A percentile compares a stretch with the other conserved stretches of the same genome.
Conservation (phyloP, 2,797 vertebrate species). For the Sebastes diploproa region DNA sequence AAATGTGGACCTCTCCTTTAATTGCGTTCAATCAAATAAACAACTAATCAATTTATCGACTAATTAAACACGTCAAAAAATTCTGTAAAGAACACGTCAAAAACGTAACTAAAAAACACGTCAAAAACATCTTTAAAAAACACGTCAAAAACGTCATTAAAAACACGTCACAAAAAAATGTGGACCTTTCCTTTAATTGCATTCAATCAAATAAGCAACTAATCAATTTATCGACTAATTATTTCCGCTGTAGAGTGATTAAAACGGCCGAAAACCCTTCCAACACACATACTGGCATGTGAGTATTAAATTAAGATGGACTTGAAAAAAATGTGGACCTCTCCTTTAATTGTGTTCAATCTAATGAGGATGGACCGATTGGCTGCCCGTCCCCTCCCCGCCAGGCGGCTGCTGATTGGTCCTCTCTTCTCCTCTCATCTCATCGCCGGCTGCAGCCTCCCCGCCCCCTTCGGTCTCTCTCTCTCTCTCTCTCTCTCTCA, state of each 20-base stretch:
- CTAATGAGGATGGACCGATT: constrained; percentile 25
- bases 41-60: no score
- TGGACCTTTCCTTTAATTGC: not conserved
- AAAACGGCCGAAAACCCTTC: no score
- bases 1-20: not conserved
- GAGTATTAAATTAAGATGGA: not conserved
- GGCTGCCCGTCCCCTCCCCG: constrained; percentile 29
- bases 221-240: not conserved
- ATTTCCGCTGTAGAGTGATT: not conserved
- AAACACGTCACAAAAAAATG: not conserved
- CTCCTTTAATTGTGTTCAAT: not conserved
- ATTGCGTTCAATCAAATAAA: not conserved
- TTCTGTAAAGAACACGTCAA: no score
- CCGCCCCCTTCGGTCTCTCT: not conserved
- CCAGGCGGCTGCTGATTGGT: constrained; percentile 72
- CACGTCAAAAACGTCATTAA: no score
- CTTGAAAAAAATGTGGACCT: not conserved
- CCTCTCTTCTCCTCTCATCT: constrained; percentile 1
- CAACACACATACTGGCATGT: no score
- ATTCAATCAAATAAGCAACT: not conserved
- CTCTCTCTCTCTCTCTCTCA: no score
- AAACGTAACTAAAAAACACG: no score
- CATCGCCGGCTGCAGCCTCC: not conserved
- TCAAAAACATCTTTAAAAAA: no score
- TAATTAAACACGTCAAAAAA: no score